Conservation (phyloP, 1,140 invertebrate genomes). For the Platorchestia sp. region DNA sequence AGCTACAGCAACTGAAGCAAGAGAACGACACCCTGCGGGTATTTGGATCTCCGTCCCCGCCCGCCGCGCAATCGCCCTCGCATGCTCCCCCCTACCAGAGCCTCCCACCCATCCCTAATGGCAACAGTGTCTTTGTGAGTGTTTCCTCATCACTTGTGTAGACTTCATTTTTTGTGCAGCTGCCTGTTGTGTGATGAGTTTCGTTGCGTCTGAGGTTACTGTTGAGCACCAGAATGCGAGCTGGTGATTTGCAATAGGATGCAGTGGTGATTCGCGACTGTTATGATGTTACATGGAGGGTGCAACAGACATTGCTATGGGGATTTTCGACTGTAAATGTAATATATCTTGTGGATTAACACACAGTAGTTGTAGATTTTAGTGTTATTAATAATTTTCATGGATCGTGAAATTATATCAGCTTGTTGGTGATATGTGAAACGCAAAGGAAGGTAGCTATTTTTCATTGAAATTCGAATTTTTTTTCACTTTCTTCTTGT, state of each 20-base stretch:
- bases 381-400: background rate
- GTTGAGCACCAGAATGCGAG: no score
- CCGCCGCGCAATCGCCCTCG: background rate
- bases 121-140: background rate
- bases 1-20: background rate
- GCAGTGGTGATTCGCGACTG: no score
- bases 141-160: background rate
- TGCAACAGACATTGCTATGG: no score
- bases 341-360: background rate
- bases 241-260: no score
- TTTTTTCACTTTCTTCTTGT: background rate
- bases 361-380: background rate
- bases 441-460: background rate
- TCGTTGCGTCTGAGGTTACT: background rate
- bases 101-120: background rate
- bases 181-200: background rate
- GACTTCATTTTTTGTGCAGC: background rate
- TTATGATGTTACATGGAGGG: no score
- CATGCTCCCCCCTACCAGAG: background rate
- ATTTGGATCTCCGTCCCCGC: background rate
- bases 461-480: background rate
- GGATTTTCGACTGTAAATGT: background rate
- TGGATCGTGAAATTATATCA: background rate
- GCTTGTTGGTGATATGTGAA: background rate
- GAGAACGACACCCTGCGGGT: slow-evolving; percentile 7